Conservation (phyloP, 2,113 vertebrate species). For the Cyanoramphus novaezelandiae region DNA sequence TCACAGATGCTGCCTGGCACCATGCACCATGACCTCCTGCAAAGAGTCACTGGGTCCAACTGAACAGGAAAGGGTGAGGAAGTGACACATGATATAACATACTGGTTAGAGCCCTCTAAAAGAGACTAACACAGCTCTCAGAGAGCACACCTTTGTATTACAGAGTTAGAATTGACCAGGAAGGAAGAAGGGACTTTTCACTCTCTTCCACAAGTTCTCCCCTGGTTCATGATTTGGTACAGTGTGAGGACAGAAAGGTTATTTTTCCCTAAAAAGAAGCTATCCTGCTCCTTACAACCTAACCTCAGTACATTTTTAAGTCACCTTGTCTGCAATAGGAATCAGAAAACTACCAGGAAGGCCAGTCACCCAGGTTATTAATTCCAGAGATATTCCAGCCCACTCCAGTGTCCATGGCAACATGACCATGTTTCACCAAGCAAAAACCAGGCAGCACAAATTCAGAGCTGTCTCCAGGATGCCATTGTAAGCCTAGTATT, state of each 20-base stretch:
- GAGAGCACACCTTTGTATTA: neutral
- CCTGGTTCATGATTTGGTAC: neutral
- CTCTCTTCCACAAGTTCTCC: neutral
- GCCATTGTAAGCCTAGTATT: neutral
- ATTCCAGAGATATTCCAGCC: neutral
- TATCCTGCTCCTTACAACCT: neutral
- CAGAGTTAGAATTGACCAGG: neutral
- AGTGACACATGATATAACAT: neutral
- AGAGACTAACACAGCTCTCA: neutral
- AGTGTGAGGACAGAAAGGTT: neutral
- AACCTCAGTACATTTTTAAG: neutral
- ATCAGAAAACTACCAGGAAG: neutral
- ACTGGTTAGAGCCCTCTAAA: neutral
- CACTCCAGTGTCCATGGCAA: neutral
- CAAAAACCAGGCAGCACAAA: neutral
- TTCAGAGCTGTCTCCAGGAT: neutral
- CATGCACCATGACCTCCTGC: neutral
- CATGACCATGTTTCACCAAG: neutral
- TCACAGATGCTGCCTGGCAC: neutral
- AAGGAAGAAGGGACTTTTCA: neutral
- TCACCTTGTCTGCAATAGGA: neutral
- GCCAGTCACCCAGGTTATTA: neutral
- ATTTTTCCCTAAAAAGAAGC: neutral
- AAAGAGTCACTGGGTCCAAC: neutral
- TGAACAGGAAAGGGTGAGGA: neutral